Evolutionary conservation across 2,888 invertebrate species (phyloP).

Genomic region (Parnassius orleans): DNA sequence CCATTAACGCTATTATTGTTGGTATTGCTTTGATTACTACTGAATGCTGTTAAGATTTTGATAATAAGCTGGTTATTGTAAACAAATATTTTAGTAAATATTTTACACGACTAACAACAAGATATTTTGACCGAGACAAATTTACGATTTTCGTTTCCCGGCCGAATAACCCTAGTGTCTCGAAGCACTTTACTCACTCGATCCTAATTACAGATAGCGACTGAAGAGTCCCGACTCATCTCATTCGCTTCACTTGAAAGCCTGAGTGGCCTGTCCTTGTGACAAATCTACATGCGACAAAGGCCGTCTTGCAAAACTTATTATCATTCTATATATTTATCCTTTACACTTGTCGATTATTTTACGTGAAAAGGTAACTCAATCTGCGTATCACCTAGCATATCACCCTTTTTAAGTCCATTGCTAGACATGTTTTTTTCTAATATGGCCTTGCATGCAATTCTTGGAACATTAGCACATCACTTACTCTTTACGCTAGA

Average conservation of each 20-base stretch:
- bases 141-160: constrained; percentile 24
- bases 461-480: too few species aligned
- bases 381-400: too few species aligned
- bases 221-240: constrained; percentile 51
- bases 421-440: too few species aligned
- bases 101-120: not conserved
- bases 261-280: constrained; percentile 34
- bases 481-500: too few species aligned
- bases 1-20: constrained; percentile 54
- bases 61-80: not conserved
- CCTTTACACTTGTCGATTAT: too few species aligned
- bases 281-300: constrained; percentile 26
- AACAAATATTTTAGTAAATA: not conserved
- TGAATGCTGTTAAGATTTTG: constrained; percentile 4
- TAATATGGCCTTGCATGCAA: too few species aligned
- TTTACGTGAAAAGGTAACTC: too few species aligned
- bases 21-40: constrained; percentile 30
- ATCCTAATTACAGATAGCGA: constrained; percentile 74
- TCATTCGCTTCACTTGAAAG: constrained; percentile 51
- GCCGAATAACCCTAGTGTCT: constrained; percentile 52
- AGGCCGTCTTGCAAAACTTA: not conserved
- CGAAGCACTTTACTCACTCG: constrained; percentile 58
- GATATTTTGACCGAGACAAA: constrained; percentile 1
- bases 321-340: not conserved
- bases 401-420: too few species aligned